Conservation (phyloP, 2,113 vertebrate species). For the Odocoileus virginianus region DNA sequence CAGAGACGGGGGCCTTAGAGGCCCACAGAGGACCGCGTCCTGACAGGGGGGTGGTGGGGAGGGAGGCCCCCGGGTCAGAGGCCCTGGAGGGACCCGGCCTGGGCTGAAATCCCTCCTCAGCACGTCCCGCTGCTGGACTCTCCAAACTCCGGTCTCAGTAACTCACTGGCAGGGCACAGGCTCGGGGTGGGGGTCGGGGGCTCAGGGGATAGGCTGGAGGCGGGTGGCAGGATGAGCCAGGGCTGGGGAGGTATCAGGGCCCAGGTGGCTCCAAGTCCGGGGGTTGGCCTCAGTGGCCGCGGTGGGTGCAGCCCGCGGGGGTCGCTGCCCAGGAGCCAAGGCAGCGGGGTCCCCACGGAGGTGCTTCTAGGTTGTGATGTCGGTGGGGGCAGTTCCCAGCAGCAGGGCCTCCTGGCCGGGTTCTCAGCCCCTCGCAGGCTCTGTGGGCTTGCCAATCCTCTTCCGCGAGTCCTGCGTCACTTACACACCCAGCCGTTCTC, state of each 20-base stretch:
- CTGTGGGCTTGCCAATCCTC: background rate
- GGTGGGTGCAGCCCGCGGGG: background rate
- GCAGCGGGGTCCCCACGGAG: accelerated
- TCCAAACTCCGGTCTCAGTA: background rate
- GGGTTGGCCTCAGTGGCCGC: accelerated
- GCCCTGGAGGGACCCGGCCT: background rate
- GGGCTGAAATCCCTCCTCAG: background rate
- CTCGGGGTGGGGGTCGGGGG: background rate
- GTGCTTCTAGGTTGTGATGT: accelerated
- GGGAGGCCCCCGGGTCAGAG: background rate
- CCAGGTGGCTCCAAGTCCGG: background rate
- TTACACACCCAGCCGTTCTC: background rate
- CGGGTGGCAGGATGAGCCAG: accelerated
- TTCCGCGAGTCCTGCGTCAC: background rate
- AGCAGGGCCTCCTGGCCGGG: background rate
- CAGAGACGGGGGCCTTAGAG: background rate
- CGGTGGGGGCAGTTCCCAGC: background rate
- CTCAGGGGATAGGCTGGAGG: accelerated
- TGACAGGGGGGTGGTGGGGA: background rate
- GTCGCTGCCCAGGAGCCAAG: background rate
- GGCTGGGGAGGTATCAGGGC: background rate
- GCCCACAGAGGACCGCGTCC: background rate
- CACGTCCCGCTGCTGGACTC: background rate
- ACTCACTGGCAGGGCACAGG: accelerated
- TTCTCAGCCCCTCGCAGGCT: background rate